These are phyloP conservation scores for Caenorhabditis elegans DNA, from an alignment of 1,140 invertebrate genomes.

Conservation along the genomic window DNA sequence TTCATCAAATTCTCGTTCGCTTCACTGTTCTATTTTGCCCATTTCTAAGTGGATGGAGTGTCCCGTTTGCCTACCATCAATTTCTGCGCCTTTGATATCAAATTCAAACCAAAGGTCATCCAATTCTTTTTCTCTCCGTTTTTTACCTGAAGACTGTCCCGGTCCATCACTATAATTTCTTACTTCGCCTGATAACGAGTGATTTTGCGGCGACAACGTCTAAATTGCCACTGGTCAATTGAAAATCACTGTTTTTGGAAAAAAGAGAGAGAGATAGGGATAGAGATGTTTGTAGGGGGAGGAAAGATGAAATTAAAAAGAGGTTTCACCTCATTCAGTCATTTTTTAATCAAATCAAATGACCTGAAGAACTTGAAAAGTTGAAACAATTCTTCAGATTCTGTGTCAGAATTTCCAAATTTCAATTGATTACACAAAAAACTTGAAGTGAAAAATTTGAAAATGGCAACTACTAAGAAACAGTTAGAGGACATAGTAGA, in stretches of 20 bases:
- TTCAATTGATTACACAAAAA: no score
- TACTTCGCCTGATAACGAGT: not conserved
- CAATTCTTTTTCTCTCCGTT: not conserved
- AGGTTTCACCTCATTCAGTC: not conserved
- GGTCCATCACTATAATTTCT: slow-evolving; percentile 7
- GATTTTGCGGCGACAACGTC: not conserved
- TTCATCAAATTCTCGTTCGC: not conserved
- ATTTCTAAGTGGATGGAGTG: not conserved
- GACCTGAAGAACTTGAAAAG: not conserved
- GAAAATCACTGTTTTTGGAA: slow-evolving; percentile 17
- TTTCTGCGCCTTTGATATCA: slow-evolving; percentile 13
- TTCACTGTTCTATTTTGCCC: not conserved
- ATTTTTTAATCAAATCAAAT: not conserved
- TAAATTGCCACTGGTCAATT: not conserved
- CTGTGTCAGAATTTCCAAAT: no score
- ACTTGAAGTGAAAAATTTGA: no score
- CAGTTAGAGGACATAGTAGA: no score
- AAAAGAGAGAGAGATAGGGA: not conserved
- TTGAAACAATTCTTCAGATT: no score
- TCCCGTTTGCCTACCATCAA: not conserved
- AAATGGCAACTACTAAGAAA: no score
- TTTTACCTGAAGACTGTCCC: not conserved
- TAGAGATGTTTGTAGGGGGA: not conserved
- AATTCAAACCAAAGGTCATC: slow-evolving; percentile 21
- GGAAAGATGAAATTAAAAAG: not conserved